Base-by-base conservation (phyloP, 2,888 invertebrate species). In the Orchesellides sinensis region DNA sequence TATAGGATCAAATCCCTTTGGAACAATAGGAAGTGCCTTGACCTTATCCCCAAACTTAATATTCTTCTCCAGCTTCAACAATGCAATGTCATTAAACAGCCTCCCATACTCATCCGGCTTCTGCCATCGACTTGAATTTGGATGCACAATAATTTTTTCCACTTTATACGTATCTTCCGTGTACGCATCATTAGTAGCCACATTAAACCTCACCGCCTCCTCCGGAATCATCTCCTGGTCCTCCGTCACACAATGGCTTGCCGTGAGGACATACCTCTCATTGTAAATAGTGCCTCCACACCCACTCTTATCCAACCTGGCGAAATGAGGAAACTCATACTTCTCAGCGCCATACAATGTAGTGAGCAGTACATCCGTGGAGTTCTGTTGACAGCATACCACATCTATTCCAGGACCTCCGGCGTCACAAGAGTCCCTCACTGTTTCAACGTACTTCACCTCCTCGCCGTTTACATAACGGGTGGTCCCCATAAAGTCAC, bases 281-380 rank as follows among this genome's bases (percentile, higher is more conserved):
- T 70, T 79, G 54, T 79, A 79, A 14, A 79, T 40, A 0, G 79
- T 79, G 1, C 63, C 79, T 6, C 79, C 79, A 54, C 79, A 79
- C 6, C 14, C 19, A 0, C 25, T 63, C 10, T 25, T 32, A 47
- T 25, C 0, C 12, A 59, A n/a, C 23, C 52, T 56, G n/a, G 45
- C 79, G 2, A 45, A 25, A 27, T 78, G 78, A 0, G 78, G 78
- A 70, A 78, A 78, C 19, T 78, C 69, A 12, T 52, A 10, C 10
- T 1, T n/a, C 40, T 78, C 78, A 10, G 61, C 78, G 0, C 79
- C 79, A 14, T 32, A 27, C 0, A 32, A 12, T 14, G 63, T 35
- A 6, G 45, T 17, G 0, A 69, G 61, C 1, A 52, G 19, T 6
- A n/a, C 29, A 23, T 79, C 52, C 4, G 0, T 21, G 1, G 79